A percentile compares a stretch with the other conserved stretches of the same genome.
Evolutionary conservation across 1,140 invertebrate species (phyloP).

Genomic region (Conus betulinus): DNA sequence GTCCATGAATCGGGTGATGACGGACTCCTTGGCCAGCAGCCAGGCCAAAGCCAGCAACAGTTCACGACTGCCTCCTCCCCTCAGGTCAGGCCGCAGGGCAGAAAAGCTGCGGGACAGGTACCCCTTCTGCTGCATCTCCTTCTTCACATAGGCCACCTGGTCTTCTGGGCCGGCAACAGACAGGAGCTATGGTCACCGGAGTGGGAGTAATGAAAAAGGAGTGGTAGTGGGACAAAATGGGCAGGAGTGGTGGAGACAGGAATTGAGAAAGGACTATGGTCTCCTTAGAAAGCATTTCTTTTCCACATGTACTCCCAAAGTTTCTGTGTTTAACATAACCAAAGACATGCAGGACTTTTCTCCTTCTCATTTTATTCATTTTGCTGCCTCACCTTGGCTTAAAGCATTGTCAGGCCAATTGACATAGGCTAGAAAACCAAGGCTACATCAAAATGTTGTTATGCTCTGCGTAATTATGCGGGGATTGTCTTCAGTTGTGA

Average conservation of each 20-base stretch:
- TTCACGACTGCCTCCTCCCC: slow-evolving; percentile 48
- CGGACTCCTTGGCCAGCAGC: slow-evolving; percentile 49
- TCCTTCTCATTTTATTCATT: no score
- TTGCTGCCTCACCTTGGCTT: no score
- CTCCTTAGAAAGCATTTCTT: no score
- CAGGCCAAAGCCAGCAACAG: slow-evolving; percentile 59
- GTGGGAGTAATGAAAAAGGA: neutral
- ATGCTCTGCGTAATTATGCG: no score
- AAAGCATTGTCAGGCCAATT: no score
- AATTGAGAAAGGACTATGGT: no score
- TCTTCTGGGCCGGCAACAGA: slow-evolving; percentile 27
- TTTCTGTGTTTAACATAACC: no score
- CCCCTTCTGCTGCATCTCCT: slow-evolving; percentile 51
- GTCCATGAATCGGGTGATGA: slow-evolving; percentile 54
- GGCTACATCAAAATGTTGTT: no score
- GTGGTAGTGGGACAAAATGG: neutral
- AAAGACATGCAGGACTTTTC: no score
- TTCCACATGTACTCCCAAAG: no score
- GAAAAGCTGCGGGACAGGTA: slow-evolving; percentile 50
- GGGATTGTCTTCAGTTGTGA: no score
- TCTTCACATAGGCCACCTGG: slow-evolving; percentile 53
- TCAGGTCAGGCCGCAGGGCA: slow-evolving; percentile 39
- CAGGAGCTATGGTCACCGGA: neutral
- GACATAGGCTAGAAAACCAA: no score
- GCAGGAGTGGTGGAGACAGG: neutral